Base-by-base conservation (phyloP, 2,888 invertebrate species). In the Hirtodrosophila trivittata region DNA sequence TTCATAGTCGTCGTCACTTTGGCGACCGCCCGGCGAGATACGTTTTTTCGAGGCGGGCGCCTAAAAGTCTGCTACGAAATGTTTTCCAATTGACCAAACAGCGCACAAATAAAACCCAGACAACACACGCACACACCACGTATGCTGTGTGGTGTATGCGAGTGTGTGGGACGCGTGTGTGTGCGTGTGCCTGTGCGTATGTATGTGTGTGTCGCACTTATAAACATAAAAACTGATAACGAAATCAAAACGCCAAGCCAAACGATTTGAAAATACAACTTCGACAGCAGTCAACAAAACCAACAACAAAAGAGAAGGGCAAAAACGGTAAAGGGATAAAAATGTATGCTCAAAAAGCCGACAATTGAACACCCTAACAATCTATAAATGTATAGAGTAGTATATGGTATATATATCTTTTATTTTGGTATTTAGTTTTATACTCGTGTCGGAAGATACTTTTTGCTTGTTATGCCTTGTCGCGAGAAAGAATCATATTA, bases 51-150 rank as follows among this genome's bases (percentile, higher is more conserved):
- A 33, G 62, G 62, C 65, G 42, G 84, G 69, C 86, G 85, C 69
- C 82, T 41, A 70, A 84, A 84, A 86, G 82, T 82, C 82, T 82
- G 82, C 82, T 75, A 62, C 77, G 75, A 77, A 82, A 84, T 82
- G 85, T 81, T 82, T 86, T 86, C 82, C 82, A 86, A 86, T 86
- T 82, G 82, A 82, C 82, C 86, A 84, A 86, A 75, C 82, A 86
- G 66, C 81, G 64, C 75, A 66, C 66, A 86, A 86, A 81, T 83
- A 80, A 86, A 83, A 66, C 51, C 47, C 78, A 75, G 60, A 76
- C 69, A 80, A 39, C 56, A 54, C 43, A 42, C 63, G 58, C 26
- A 43, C 35, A 46, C 43, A 41, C 52, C 47, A 52, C 38, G 43
- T 47, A 33, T 56, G 30, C 30, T 38, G 16, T 9, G 14, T 33